Percentiles rank a stretch among this genome's conserved stretches.
phyloP scores from a whole-genome alignment of 1,140 invertebrate species.

The Drosophila arawakana region DNA sequence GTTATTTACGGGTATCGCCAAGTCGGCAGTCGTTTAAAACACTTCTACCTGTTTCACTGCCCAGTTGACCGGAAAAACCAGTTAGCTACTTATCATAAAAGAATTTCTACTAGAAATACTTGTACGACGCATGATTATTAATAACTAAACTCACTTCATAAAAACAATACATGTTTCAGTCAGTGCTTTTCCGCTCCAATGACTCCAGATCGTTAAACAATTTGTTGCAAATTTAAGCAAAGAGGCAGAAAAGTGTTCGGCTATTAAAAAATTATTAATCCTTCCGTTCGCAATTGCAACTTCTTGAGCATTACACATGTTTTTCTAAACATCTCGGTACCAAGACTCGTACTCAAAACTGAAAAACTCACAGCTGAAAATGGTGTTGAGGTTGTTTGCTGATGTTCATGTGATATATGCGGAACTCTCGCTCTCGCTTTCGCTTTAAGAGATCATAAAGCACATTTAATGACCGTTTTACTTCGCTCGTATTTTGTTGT shows the following conservation, averaged over 20 bases:
- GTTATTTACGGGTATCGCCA: too few relatives aligned
- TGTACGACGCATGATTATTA: slow-evolving; percentile 3
- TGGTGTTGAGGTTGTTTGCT: not conserved
- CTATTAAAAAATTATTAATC: slow-evolving; percentile 73
- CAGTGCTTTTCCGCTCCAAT: not conserved
- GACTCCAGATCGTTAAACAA: slow-evolving; percentile 61
- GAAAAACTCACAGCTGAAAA: not conserved
- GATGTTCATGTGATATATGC: slow-evolving; percentile 24
- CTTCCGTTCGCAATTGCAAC: slow-evolving; percentile 43
- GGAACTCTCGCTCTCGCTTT: slow-evolving; percentile 66
- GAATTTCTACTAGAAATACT: not conserved
- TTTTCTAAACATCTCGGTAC: slow-evolving; percentile 28
- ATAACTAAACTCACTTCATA: slow-evolving; percentile 2
- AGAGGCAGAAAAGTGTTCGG: slow-evolving; percentile 64
- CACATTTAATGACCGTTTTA: slow-evolving; percentile 65
- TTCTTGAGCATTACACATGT: slow-evolving; percentile 61
- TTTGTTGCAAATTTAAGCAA: slow-evolving; percentile 78
- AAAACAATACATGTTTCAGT: not conserved
- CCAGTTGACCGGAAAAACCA: slow-evolving; percentile 14
- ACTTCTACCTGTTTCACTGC: not conserved
- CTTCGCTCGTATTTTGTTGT: slow-evolving; percentile 5
- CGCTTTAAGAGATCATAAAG: slow-evolving; percentile 78
- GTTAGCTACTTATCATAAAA: not conserved
- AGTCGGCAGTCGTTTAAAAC: too few relatives aligned
- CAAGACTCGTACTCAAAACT: not conserved